Base-by-base conservation (phyloP, 2,888 invertebrate genomes). In the Temnothorax ravouxi region DNA sequence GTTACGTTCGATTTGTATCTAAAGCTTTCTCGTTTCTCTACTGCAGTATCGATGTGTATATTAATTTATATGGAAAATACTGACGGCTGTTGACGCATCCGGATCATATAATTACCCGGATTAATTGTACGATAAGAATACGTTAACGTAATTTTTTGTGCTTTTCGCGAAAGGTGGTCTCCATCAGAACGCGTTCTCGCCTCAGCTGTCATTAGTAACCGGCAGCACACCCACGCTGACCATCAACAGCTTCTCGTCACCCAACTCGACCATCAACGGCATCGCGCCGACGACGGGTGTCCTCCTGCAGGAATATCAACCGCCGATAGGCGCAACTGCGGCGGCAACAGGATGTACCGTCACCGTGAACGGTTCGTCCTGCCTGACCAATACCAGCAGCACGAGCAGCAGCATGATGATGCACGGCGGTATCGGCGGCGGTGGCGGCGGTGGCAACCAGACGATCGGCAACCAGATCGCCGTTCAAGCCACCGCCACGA, bases 261-360 rank as follows among this genome's bases (percentile, higher is more conserved):
- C 93, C 86, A 94, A 92, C 87, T 92, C 92, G 81, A 91, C 90
- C 54, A 91, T 90, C 54, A 90, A 88, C 11, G 91, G 85, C 74
- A 91, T 93, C 25, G 92, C 91, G 75, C 93, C 94, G 25, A 93
- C 93, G 72, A 93, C 91, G 56, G 93, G 93, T 47, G 93, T 94
- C 56, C 88, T 94, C 25, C 88, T 94, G 47, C 94, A 94, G 89
- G 94, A 96, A 94, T 94, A 94, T 86, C 96, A 96, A 93, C 95
- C 96, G 91, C 95, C 91, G 95, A 95, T 92, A 94, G 95, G 90
- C 92, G 95, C 95, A 82, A 95, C 95, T 90, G 74, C 92, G 94
- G 95, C 90, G 21, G 44, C 79, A 47, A 94, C 89, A 66, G 95
- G 95, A 96, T 91, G 95, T 95, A 90, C 95, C 94, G 92, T 95